phyloP scores from a whole-genome alignment of 2,888 invertebrate genomes.

The Pterostichus niger region DNA sequence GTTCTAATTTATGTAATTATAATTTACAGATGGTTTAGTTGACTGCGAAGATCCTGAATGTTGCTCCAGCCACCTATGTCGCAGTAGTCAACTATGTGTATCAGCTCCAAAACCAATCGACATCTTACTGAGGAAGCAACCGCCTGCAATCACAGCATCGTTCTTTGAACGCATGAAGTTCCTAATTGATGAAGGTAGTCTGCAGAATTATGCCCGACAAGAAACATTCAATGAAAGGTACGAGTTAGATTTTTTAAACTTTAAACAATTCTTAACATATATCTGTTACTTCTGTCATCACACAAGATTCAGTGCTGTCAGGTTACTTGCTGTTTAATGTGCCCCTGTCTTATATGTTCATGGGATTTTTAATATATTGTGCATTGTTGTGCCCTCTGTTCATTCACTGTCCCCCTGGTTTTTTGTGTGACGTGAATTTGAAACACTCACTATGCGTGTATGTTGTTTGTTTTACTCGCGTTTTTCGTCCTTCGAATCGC shows the following conservation, averaged over 20 bases:
- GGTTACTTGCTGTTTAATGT: slow-evolving; percentile 68
- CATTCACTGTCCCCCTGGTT: slow-evolving; percentile 78
- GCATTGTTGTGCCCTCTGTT: slow-evolving; percentile 93
- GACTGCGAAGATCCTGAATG: slow-evolving; percentile 99
- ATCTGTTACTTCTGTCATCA: slow-evolving; percentile 64
- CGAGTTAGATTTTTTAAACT: slow-evolving; percentile 69
- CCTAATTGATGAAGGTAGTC: slow-evolving; percentile 97
- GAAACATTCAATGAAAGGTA: slow-evolving; percentile 99
- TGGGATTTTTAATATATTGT: slow-evolving; percentile 67
- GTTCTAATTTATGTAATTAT: slow-evolving; percentile 59
- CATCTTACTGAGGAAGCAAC: slow-evolving; percentile 95
- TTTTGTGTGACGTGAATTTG: slow-evolving; percentile 65
- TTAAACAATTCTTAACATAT: slow-evolving; percentile 27
- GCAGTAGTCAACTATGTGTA: slow-evolving; percentile 93
- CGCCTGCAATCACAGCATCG: slow-evolving; percentile 97
- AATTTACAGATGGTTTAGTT: slow-evolving; percentile 90
- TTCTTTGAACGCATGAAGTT: slow-evolving; percentile 99
- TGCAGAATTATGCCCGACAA: slow-evolving; percentile 97
- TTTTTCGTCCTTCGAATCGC: slow-evolving; percentile 36
- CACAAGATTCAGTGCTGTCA: slow-evolving; percentile 62
- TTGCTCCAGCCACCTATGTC: slow-evolving; percentile 90
- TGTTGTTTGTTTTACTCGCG: slow-evolving; percentile 56
- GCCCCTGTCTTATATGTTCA: slow-evolving; percentile 68
- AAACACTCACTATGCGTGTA: slow-evolving; percentile 61
- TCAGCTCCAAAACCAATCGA: slow-evolving; percentile 97